phyloP scores from a whole-genome alignment of 2,113 vertebrate species.

The Anser cygnoides region DNA sequence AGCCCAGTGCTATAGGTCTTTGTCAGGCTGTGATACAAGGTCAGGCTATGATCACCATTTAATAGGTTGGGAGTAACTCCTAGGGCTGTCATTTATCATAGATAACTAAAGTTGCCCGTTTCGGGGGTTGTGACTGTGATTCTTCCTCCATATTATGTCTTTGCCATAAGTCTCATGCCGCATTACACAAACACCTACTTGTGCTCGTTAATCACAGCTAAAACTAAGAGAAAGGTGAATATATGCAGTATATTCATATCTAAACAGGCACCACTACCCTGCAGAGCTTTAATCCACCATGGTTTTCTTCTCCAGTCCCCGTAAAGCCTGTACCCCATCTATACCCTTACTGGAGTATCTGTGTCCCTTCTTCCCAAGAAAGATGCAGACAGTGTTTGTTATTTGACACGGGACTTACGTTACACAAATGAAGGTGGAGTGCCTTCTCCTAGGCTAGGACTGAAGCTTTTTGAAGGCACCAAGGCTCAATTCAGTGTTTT shows the following conservation, averaged over 20 bases:
- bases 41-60: background rate
- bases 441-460: background rate
- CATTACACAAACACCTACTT: background rate
- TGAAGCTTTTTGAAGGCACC: background rate
- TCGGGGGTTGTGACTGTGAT: background rate
- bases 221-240: background rate
- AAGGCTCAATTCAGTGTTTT: no score
- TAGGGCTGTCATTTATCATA: background rate
- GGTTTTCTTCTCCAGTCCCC: background rate
- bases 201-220: background rate
- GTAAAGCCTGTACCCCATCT: background rate
- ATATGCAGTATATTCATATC: background rate
- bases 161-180: background rate
- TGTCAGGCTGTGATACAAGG: background rate
- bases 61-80: background rate
- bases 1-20: background rate
- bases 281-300: background rate
- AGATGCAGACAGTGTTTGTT: background rate
- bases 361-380: background rate
- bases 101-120: background rate
- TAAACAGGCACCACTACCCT: background rate
- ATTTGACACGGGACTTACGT: background rate
- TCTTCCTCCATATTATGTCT: background rate
- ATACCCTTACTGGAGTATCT: background rate
- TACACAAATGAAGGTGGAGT: background rate